Evolutionary conservation across 2,797 vertebrate genomes (phyloP), one percentile per base, ranked within the genome.

Genomic region (Simalia tracyae): DNA sequence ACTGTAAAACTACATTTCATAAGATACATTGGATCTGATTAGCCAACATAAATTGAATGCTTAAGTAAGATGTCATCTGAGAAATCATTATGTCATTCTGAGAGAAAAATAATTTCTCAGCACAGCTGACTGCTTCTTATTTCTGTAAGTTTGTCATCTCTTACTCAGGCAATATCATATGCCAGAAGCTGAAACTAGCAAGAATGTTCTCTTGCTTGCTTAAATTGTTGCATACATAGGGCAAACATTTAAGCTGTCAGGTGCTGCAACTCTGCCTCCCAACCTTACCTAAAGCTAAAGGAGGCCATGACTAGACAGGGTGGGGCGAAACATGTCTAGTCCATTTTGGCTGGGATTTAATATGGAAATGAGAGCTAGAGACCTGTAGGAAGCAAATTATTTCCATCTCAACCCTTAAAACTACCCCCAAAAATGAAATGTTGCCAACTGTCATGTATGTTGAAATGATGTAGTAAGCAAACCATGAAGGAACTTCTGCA

Each of bases 1-100:
- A 91, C 64, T 46, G 76, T 28, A 64, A 90, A 87, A 56, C 17
- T 36, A 10, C 92, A 60, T 87, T 95, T 95, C 76, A 54, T 92
- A 86, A 93, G 87, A 88, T 89, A 66, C n/a, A 50, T 89, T 90
- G 63, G 26, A 60, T 76, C 61, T 90, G 92, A 63, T 14, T 91
- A 60, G 12, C 22, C 26, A 94, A 90, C 17, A 31, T 0, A 42
- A 46, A 8, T 88, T 91, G 84, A 3, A 56, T 88, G 31, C 36
- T 96, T 94, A 88, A 91, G 10, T 92, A 89, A 76, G 19, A 22
- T 28, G n/a, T 26, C 14, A 26, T 3, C 19, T 64, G 86, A 46
- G 72, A 90, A 93, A 89, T 94, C 91, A 42, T 90, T 94, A 42
- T n/a, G 6, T 56, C 26, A 63, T n/a, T 54, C 22, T 90, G 88